Conservation (phyloP, 1,140 invertebrate species). For the Mercenaria mercenaria region DNA sequence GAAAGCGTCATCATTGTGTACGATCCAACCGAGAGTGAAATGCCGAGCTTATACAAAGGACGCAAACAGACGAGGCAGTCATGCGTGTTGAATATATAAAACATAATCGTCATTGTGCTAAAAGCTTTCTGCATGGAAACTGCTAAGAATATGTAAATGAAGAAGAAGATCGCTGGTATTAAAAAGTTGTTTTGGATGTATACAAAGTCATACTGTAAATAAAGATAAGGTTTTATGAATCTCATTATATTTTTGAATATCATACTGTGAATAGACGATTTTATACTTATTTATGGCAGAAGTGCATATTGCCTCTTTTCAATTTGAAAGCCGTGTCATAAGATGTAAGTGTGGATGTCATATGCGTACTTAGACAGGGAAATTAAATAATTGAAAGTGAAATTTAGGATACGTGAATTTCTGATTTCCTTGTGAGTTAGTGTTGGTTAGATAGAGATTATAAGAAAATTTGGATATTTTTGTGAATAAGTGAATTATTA, state of each 20-base stretch:
- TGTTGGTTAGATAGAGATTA: background rate
- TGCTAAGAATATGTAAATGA: constrained; percentile 33
- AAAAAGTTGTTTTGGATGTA: constrained; percentile 10
- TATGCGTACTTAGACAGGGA: background rate
- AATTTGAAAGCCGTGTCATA: too few relatives aligned
- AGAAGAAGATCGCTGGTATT: background rate
- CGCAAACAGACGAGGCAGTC: constrained; percentile 18
- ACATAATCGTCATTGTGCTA: constrained; percentile 28
- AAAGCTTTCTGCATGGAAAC: constrained; percentile 4
- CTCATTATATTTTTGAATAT: background rate
- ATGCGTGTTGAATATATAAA: constrained; percentile 26
- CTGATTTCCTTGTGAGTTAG: background rate
- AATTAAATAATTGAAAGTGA: constrained; percentile 1
- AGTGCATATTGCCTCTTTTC: too few relatives aligned
- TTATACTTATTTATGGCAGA: too few relatives aligned
- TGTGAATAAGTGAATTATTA: background rate
- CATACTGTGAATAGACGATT: background rate
- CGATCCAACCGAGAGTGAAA: constrained; percentile 16
- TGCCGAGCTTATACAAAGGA: constrained; percentile 3
- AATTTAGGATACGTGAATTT: background rate
- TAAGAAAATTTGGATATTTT: background rate
- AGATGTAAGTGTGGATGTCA: too few relatives aligned
- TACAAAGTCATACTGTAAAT: background rate
- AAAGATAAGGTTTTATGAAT: constrained; percentile 16
- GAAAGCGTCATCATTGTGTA: background rate